A percentile compares a stretch with the other conserved stretches of the same genome.
Evolutionary conservation across 2,888 invertebrate genomes (phyloP).

Genomic region (Lasioglossum calceatum): DNA sequence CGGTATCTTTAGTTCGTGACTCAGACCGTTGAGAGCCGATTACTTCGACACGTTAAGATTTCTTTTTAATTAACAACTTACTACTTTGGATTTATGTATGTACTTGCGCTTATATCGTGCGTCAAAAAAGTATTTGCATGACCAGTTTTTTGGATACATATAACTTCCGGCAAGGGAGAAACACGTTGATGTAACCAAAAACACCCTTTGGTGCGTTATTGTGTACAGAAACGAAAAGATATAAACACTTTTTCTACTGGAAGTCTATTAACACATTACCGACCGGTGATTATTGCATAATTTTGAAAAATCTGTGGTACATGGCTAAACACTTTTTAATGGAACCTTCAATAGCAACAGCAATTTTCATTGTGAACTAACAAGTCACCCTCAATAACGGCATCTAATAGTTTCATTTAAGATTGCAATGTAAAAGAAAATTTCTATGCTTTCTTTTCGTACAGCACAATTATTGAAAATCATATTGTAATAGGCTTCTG

Average conservation of each 20-base stretch:
- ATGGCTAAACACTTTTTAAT: too few species aligned
- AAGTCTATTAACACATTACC: background rate
- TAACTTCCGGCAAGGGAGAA: background rate
- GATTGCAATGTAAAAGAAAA: too few species aligned
- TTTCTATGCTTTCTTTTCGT: too few species aligned
- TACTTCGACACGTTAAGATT: background rate
- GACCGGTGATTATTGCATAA: too few species aligned
- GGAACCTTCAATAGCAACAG: too few species aligned
- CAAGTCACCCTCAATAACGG: too few species aligned
- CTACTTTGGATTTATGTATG: background rate
- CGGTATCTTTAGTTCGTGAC: conserved; percentile 37
- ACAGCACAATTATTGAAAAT: too few species aligned
- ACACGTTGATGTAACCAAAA: background rate
- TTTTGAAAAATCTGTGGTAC: too few species aligned
- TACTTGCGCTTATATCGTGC: background rate
- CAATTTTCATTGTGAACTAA: too few species aligned
- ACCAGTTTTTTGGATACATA: background rate
- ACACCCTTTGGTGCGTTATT: background rate
- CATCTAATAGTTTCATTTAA: too few species aligned
- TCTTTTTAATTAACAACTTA: background rate
- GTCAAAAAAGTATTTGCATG: background rate
- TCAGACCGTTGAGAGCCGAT: conserved; percentile 18
- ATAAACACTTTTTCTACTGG: background rate
- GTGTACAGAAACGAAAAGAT: background rate
- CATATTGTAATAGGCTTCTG: too few species aligned